Conservation (phyloP, 92 coral and sea anemone species). For the Actinernus sp. region DNA sequence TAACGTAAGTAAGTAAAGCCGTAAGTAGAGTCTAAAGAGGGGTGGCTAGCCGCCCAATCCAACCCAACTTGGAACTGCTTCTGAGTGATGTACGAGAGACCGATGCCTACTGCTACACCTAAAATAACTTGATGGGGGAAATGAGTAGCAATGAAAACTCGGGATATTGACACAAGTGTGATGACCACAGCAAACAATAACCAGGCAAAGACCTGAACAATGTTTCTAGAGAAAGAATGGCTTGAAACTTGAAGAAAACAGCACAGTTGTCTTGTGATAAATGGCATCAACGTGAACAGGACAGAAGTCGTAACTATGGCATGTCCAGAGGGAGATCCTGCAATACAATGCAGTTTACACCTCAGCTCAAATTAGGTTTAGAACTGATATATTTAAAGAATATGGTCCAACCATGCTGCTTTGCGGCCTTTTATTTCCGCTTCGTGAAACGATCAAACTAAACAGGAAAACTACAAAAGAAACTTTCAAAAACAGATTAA, state of each 20-base stretch:
- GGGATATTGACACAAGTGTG: constrained; percentile 71
- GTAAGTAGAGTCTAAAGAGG: no score
- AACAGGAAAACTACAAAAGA: no score
- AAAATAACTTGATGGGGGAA: constrained; percentile 91
- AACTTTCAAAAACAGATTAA: no score
- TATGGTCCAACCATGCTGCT: no score
- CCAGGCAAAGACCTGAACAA: constrained; percentile 35
- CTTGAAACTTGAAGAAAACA: not conserved
- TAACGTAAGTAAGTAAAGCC: no score
- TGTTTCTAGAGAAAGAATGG: not conserved
- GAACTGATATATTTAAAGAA: no score
- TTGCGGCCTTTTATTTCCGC: no score
- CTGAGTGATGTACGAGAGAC: constrained; percentile 15
- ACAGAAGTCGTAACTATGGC: constrained; percentile 93
- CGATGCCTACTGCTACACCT: constrained; percentile 67
- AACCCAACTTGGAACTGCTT: constrained; percentile 3
- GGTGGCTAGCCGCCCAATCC: no score
- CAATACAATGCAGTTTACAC: no score
- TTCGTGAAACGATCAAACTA: no score
- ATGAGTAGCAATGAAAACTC: constrained; percentile 91
- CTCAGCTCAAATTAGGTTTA: no score
- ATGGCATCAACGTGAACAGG: constrained; percentile 50
- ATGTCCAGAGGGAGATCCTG: constrained; percentile 97
- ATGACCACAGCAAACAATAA: constrained; percentile 31
- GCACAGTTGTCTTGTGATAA: constrained; percentile 15